Percentiles rank a stretch among this genome's conserved stretches.
Evolutionary conservation across 2,797 vertebrate genomes (phyloP).

Genomic region (Emydoidea blandingii): DNA sequence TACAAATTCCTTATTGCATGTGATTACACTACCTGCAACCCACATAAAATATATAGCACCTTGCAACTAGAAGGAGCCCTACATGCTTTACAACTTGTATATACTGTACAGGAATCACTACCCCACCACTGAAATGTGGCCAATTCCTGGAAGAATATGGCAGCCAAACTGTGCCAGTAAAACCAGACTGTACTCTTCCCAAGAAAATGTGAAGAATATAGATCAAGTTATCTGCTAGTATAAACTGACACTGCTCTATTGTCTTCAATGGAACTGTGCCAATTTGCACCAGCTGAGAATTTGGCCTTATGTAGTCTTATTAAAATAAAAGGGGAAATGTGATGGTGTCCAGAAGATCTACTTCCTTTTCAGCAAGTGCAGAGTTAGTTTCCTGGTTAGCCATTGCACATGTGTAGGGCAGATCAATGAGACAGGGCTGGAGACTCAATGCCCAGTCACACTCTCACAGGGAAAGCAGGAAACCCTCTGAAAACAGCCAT

Average conservation of each 20-base stretch:
- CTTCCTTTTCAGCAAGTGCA: not conserved
- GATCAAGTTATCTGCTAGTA: not conserved
- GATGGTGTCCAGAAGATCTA: not conserved
- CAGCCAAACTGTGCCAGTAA: slow-evolving; percentile 6
- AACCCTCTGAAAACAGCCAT: not conserved
- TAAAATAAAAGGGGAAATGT: not conserved
- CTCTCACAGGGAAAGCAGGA: not conserved
- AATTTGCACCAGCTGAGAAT: not conserved
- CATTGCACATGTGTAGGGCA: not conserved
- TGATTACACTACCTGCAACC: not conserved
- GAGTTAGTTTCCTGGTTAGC: not conserved
- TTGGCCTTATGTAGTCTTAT: not conserved
- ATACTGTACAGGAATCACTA: not conserved
- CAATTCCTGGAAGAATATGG: slow-evolving; percentile 2
- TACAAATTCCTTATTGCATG: not conserved
- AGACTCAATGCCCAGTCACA: not conserved
- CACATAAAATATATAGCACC: not conserved
- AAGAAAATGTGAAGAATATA: not conserved
- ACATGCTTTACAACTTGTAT: not conserved
- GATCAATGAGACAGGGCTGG: fast-evolving
- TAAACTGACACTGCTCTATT: not conserved
- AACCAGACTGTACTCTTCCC: slow-evolving; percentile 2
- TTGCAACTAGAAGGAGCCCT: not conserved
- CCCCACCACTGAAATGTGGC: not conserved
- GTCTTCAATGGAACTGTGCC: not conserved